Evolutionary conservation across 1,140 invertebrate genomes (phyloP).

Genomic region (Hycleus phaleratus): DNA sequence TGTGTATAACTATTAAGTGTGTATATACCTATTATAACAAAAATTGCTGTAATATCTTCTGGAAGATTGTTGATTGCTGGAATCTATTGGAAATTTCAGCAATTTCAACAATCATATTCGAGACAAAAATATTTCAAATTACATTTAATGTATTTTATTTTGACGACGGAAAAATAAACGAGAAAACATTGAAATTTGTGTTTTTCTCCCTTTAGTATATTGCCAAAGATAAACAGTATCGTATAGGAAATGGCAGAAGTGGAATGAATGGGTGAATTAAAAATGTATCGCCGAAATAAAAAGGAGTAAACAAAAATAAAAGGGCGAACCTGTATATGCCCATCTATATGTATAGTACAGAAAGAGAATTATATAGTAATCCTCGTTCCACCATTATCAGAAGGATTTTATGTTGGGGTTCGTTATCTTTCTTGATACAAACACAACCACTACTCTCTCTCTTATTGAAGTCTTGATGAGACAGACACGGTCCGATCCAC

Average conservation of each 20-base stretch:
- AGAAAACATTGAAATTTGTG: not conserved
- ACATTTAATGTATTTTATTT: constrained; percentile 17
- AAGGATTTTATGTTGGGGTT: constrained; percentile 29
- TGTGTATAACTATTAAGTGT: not conserved
- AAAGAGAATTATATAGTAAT: constrained; percentile 30
- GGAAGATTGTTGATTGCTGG: not conserved
- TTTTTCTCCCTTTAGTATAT: no score
- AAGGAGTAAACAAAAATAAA: not conserved
- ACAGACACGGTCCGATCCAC: constrained; percentile 24
- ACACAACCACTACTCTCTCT: constrained; percentile 5
- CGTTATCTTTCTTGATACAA: constrained; percentile 30
- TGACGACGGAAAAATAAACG: constrained; percentile 11
- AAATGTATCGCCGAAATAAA: constrained; percentile 6
- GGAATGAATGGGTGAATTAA: not conserved
- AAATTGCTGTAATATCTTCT: constrained; percentile 11
- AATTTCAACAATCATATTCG: not conserved
- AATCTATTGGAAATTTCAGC: not conserved
- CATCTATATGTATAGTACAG: not conserved
- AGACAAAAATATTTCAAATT: constrained; percentile 10
- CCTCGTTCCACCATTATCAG: constrained; percentile 32
- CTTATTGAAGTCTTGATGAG: constrained; percentile 25
- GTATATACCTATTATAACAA: constrained; percentile 9
- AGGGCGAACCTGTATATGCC: no score
- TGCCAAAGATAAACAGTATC: no score
- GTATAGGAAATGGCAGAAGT: no score